Conservation (phyloP, 2,113 vertebrate species). For the Elgaria multicarinata region DNA sequence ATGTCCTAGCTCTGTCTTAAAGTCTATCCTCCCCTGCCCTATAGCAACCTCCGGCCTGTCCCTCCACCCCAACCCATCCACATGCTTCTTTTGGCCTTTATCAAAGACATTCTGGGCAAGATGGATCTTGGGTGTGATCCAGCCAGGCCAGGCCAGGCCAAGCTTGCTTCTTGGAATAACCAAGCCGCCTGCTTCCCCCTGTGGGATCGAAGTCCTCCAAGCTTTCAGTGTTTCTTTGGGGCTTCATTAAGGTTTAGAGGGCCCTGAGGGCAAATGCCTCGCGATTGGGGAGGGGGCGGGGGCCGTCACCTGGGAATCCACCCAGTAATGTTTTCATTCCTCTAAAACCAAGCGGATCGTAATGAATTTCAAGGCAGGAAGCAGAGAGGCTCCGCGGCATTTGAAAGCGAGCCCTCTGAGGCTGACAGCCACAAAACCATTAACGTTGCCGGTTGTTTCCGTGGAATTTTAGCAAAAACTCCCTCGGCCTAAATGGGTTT, state of each 20-base stretch:
- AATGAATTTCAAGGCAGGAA: background rate
- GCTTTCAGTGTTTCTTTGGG: background rate
- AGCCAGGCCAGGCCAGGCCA: background rate
- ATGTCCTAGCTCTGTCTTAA: background rate
- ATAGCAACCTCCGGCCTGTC: background rate
- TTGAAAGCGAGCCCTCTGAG: background rate
- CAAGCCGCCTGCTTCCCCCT: background rate
- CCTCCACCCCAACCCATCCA: too few relatives aligned
- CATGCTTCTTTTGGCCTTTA: background rate
- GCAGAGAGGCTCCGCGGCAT: background rate
- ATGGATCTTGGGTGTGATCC: background rate
- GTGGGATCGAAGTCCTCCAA: background rate
- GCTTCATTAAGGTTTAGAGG: background rate
- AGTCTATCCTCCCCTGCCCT: background rate
- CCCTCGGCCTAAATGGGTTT: constrained; percentile 2
- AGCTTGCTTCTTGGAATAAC: background rate
- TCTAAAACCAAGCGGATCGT: background rate
- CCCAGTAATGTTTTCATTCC: background rate
- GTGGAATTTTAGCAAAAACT: background rate
- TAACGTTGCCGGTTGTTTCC: background rate
- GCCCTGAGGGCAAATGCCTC: background rate
- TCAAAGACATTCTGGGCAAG: background rate
- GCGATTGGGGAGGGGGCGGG: background rate
- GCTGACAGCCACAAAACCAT: background rate
- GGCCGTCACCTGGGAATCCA: background rate